These are phyloP conservation scores for Agrenia bidenticulata DNA, from an alignment of 2,888 invertebrate genomes.

Conservation along the genomic window DNA sequence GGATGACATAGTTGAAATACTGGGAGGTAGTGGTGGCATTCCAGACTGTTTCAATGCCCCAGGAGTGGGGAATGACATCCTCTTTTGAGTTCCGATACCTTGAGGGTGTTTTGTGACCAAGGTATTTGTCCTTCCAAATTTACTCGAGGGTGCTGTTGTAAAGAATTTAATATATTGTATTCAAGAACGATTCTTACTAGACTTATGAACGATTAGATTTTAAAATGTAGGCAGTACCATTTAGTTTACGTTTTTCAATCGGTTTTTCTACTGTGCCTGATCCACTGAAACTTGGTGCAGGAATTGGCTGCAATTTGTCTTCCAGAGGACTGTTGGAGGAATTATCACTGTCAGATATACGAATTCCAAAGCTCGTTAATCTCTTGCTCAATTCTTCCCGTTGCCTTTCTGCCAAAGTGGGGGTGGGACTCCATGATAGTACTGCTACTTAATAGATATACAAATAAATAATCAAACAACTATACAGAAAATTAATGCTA, in stretches of 20 bases:
- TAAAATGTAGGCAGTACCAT: no score
- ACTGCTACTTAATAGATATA: not conserved
- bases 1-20: not conserved
- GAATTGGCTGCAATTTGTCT: conserved; percentile 1
- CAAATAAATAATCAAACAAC: no score
- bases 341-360: conserved; percentile 3
- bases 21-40: conserved; percentile 46
- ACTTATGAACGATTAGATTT: no score
- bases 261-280: no score
- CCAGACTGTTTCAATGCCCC: conserved; percentile 50
- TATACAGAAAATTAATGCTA: no score
- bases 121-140: no score
- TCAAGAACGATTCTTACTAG: no score
- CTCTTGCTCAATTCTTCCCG: conserved; percentile 85
- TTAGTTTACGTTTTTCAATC: not conserved
- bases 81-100: conserved; percentile 17
- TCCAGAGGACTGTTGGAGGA: conserved; percentile 1
- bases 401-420: conserved; percentile 80
- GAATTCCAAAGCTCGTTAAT: conserved; percentile 56
- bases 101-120: not conserved
- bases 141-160: no score
- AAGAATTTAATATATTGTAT: no score
- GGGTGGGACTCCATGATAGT: conserved; percentile 72
- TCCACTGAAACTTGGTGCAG: not conserved
- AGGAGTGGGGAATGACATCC: conserved; percentile 49